Evolutionary conservation across 2,888 invertebrate genomes (phyloP).

Genomic region (Osmoderma eremita): DNA sequence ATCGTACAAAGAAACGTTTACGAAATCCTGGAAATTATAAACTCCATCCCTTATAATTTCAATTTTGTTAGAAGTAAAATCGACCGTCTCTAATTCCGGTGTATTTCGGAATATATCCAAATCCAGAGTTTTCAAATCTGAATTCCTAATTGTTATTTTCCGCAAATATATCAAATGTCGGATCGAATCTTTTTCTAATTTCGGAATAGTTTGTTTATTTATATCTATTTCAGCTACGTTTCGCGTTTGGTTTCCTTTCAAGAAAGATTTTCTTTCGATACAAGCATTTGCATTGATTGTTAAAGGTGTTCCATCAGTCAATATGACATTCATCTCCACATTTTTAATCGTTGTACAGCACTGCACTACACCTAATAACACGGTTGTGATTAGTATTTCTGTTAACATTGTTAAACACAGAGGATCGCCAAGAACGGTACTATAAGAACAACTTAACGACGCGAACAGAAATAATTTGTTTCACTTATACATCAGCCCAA

Average conservation of each 20-base stretch:
- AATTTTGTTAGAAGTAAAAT: conserved; percentile 34
- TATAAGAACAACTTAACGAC: not conserved
- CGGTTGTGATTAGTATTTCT: not conserved
- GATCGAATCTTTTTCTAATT: conserved; percentile 33
- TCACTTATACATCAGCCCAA: too few species aligned
- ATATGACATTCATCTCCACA: conserved; percentile 9
- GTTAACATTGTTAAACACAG: conserved; percentile 7
- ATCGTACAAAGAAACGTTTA: conserved; percentile 29
- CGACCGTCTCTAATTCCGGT: conserved; percentile 19
- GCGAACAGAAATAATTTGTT: not conserved
- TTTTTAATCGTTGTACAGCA: conserved; percentile 7
- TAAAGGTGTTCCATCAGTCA: conserved; percentile 10
- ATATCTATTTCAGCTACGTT: conserved; percentile 32
- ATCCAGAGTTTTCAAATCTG: conserved; percentile 16
- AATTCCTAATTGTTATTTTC: conserved; percentile 34
- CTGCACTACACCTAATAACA: conserved; percentile 2
- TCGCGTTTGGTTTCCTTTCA: conserved; percentile 9
- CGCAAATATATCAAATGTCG: conserved; percentile 19
- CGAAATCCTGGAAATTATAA: conserved; percentile 24
- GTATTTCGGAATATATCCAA: conserved; percentile 34
- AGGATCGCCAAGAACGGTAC: not conserved
- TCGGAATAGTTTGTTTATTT: conserved; percentile 32
- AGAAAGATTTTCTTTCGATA: conserved; percentile 32
- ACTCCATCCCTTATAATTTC: conserved; percentile 29
- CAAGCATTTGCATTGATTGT: conserved; percentile 30